These are phyloP conservation scores for Drosophila trapezifrons DNA, from an alignment of 1,140 invertebrate species.

Conservation along the genomic window DNA sequence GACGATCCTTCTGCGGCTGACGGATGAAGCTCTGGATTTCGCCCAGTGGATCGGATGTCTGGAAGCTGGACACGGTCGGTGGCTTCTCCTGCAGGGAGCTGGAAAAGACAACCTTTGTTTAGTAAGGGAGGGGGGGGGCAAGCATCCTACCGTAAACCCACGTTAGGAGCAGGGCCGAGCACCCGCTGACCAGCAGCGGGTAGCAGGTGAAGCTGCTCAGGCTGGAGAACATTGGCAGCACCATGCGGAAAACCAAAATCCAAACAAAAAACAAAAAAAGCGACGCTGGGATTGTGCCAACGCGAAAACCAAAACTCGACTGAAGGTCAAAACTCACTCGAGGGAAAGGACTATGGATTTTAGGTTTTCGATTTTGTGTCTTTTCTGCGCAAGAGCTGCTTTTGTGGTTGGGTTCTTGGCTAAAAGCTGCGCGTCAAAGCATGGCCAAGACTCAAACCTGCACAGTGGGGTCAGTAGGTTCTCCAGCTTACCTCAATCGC, in stretches of 20 bases:
- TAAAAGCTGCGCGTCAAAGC: constrained; percentile 44
- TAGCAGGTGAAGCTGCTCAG: constrained; percentile 82
- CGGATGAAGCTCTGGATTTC: constrained; percentile 76
- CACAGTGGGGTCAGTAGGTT: constrained; percentile 59
- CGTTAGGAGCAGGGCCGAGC: constrained; percentile 75
- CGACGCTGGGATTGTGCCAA: constrained; percentile 51
- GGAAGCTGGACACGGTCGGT: constrained; percentile 52
- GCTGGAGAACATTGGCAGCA: constrained; percentile 76
- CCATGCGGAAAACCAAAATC: constrained; percentile 62
- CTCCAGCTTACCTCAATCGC: constrained; percentile 61
- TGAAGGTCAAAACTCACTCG: constrained; percentile 63
- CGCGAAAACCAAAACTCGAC: constrained; percentile 64
- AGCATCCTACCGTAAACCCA: constrained; percentile 39
- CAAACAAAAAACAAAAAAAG: constrained; percentile 63
- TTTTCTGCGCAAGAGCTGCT: constrained; percentile 51
- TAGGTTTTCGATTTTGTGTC: not conserved
- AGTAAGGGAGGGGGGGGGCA: not conserved
- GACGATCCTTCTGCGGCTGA: constrained; percentile 48
- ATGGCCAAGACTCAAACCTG: not conserved
- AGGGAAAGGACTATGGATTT: constrained; percentile 11
- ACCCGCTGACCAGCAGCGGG: constrained; percentile 81
- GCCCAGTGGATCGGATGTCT: constrained; percentile 36
- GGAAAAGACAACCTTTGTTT: not conserved
- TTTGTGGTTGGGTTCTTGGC: constrained; percentile 19
- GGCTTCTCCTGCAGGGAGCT: constrained; percentile 80